Conservation (phyloP, 2,888 invertebrate species). For the Eristalis tenax region DNA sequence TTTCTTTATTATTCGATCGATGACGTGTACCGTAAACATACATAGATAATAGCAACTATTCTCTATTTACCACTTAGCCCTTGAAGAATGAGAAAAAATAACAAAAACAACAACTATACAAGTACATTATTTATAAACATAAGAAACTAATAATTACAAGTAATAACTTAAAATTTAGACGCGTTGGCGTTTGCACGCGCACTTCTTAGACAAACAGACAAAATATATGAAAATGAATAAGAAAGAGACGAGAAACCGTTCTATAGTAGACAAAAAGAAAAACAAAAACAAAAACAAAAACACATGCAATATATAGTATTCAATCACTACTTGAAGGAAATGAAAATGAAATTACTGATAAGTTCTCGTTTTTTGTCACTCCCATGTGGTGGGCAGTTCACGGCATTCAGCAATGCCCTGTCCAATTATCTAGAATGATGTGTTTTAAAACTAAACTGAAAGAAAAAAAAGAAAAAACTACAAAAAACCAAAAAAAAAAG, state of each 20-base stretch:
- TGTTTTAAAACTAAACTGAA: conserved; percentile 33
- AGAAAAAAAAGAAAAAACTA: neutral
- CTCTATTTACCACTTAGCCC: conserved; percentile 66
- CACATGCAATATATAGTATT: conserved; percentile 20
- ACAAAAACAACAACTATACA: conserved; percentile 25
- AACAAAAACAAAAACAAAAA: conserved; percentile 5
- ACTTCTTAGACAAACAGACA: conserved; percentile 5
- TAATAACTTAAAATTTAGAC: conserved; percentile 32
- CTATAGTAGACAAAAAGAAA: conserved; percentile 51
- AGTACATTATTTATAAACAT: conserved; percentile 41
- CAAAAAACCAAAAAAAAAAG: conserved; percentile 15
- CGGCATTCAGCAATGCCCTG: conserved; percentile 26
- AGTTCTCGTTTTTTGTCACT: conserved; percentile 56
- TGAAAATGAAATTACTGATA: conserved; percentile 71
- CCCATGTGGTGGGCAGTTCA: conserved; percentile 4
- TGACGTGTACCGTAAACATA: conserved; percentile 38
- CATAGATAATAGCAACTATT: conserved; percentile 72
- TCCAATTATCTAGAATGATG: conserved; percentile 33
- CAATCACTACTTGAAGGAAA: conserved; percentile 59
- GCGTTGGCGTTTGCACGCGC: conserved; percentile 29
- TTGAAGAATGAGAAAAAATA: conserved; percentile 27
- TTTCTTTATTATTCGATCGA: conserved; percentile 30
- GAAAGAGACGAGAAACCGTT: conserved; percentile 68
- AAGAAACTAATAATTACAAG: conserved; percentile 39
- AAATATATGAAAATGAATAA: neutral